Conservation (phyloP, 1,140 invertebrate genomes). For the Drosophila watanabei region DNA sequence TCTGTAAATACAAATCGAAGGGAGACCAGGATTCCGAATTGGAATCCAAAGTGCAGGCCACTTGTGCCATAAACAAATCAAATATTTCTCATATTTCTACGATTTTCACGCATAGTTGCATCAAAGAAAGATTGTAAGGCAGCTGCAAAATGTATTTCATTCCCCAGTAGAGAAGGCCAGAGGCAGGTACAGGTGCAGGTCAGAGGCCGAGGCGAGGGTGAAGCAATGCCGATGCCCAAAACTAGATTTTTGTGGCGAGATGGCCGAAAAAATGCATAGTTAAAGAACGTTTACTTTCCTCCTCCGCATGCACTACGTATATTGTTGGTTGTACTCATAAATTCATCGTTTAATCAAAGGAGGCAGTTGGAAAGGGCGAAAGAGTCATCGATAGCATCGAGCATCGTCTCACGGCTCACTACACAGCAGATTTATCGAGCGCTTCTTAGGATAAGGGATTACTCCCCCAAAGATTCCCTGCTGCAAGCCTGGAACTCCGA, state of each 20-base stretch:
- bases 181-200: background rate
- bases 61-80: conserved; percentile 80
- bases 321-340: conserved; percentile 56
- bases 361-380: conserved; percentile 14
- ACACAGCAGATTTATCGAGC: conserved; percentile 69
- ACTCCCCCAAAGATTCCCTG: background rate
- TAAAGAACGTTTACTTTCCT: conserved; percentile 45
- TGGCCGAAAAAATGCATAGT: conserved; percentile 62
- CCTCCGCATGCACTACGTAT: conserved; percentile 9
- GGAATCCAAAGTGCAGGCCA: conserved; percentile 44
- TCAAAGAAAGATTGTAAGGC: conserved; percentile 51
- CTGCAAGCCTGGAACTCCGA: conserved; percentile 15
- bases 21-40: conserved; percentile 7
- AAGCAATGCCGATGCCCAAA: conserved; percentile 20
- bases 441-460: conserved; percentile 13
- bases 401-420: conserved; percentile 73
- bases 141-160: conserved; percentile 59
- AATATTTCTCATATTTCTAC: conserved; percentile 77
- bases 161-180: background rate
- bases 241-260: conserved; percentile 9
- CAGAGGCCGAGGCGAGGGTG: background rate
- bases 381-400: conserved; percentile 49
- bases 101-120: conserved; percentile 69
- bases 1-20: conserved; percentile 51
- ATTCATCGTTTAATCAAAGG: conserved; percentile 68